Evolutionary conservation across 2,888 invertebrate genomes (phyloP).

Genomic region (Tetragonula carbonaria): DNA sequence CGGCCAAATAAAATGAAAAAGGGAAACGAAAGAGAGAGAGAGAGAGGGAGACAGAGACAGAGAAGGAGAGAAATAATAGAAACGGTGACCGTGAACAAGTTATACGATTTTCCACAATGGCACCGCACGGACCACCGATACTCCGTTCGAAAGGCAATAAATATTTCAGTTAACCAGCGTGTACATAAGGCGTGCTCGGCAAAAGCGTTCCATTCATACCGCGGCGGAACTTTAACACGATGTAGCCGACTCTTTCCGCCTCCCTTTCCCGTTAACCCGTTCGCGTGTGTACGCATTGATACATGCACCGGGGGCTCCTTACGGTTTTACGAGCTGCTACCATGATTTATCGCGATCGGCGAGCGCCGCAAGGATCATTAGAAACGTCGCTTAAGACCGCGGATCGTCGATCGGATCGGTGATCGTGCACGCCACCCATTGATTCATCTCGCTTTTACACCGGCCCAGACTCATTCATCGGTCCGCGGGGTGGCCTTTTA

Average conservation of each 20-base stretch:
- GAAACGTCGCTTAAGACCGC: slow-evolving; percentile 65
- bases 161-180: slow-evolving; percentile 78
- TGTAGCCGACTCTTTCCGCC: slow-evolving; percentile 54
- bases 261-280: slow-evolving; percentile 32
- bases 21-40: neutral
- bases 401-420: slow-evolving; percentile 48
- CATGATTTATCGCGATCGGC: slow-evolving; percentile 81
- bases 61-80: slow-evolving; percentile 30
- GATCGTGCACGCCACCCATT: neutral
- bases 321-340: slow-evolving; percentile 73
- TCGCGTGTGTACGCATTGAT: slow-evolving; percentile 61
- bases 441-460: slow-evolving; percentile 1
- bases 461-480: slow-evolving; percentile 11
- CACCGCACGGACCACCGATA: slow-evolving; percentile 69
- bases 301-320: slow-evolving; percentile 62
- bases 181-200: slow-evolving; percentile 77
- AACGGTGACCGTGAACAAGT: slow-evolving; percentile 55
- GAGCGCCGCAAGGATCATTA: slow-evolving; percentile 74
- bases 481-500: slow-evolving; percentile 9
- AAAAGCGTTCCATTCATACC: slow-evolving; percentile 79
- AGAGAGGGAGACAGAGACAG: too few species aligned
- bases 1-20: neutral
- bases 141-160: slow-evolving; percentile 79
- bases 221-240: slow-evolving; percentile 64
- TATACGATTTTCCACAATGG: slow-evolving; percentile 71